Evolutionary conservation across 2,797 vertebrate genomes (phyloP), one percentile per base, ranked within the genome.

Genomic region (Sylvia borin): DNA sequence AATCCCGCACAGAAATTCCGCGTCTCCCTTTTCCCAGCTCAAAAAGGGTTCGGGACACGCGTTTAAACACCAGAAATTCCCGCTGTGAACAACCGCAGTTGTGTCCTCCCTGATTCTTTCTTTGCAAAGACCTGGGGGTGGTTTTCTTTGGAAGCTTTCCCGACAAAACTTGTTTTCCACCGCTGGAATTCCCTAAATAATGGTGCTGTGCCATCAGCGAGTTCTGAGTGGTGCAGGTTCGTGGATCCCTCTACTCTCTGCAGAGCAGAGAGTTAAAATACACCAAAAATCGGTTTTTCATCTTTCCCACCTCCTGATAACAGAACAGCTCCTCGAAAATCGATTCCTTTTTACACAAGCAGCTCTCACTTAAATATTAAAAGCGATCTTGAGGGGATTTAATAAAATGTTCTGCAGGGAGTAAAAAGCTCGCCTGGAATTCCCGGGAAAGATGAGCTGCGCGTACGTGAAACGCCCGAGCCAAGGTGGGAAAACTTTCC

Each of bases 51-150:
- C 6, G 34, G 45, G 48, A 21, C n/a, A 18, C 9, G 2, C 2
- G 9, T 20, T 73, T 48, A 20, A 66, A 38, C 16, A 19, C 7
- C 0, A 70, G 83, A 38, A 86, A 48, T 15, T 11, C 34, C 16
- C 4, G 0, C 71, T 70, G 24, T 2, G 2, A 93, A 57, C 9
- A 64, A 1, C 10, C 0, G 8, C 61, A 2, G 27, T 26, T 32
- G 34, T 7, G n/a, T 16, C 24, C 36, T 50, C 57, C 7, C 29
- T 10, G 17, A 5, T 61, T 26, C 24, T 10, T 7, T 31, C 26
- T 50, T 45, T 9, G 16, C 54, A 21, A 47, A 50, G 47, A 57
- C 6, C 9, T 11, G 22, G 6, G 36, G 7, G 11, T 14, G 21
- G 22, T 36, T 88, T 88, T 75, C 32, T 36, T 60, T 45, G 79